Conservation (phyloP, 1,140 invertebrate genomes). For the Cydia splendana region DNA sequence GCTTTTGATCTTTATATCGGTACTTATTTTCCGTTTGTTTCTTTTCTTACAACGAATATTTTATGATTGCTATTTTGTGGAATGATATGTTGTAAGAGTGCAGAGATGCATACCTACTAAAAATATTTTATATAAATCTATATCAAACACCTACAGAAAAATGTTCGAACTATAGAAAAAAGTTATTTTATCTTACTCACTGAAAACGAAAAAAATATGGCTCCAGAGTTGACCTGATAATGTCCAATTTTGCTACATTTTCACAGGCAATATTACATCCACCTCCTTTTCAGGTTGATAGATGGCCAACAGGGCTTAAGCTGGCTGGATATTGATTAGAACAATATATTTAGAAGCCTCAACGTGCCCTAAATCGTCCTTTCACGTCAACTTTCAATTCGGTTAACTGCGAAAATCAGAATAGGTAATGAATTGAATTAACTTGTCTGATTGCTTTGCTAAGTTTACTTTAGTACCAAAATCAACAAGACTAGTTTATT, state of each 20-base stretch:
- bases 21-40: background rate
- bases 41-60: background rate
- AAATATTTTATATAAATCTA: too few species aligned
- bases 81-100: too few species aligned
- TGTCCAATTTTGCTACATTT: background rate
- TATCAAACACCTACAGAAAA: too few species aligned
- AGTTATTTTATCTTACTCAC: too few species aligned
- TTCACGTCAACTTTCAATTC: background rate
- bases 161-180: too few species aligned
- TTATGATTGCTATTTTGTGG: too few species aligned
- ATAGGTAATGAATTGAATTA: background rate
- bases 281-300: background rate
- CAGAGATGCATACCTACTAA: too few species aligned
- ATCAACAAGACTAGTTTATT: background rate
- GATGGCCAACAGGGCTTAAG: background rate
- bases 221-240: background rate
- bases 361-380: background rate
- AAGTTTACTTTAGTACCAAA: background rate
- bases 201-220: too few species aligned
- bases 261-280: background rate
- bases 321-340: background rate
- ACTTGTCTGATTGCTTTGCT: background rate
- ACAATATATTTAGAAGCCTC: slow-evolving; percentile 1
- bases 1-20: background rate
- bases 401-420: background rate